Percentiles rank a stretch among this genome's conserved stretches.
Conservation (phyloP, 2,888 invertebrate genomes). For the Paralinhomoeus sp. region DNA sequence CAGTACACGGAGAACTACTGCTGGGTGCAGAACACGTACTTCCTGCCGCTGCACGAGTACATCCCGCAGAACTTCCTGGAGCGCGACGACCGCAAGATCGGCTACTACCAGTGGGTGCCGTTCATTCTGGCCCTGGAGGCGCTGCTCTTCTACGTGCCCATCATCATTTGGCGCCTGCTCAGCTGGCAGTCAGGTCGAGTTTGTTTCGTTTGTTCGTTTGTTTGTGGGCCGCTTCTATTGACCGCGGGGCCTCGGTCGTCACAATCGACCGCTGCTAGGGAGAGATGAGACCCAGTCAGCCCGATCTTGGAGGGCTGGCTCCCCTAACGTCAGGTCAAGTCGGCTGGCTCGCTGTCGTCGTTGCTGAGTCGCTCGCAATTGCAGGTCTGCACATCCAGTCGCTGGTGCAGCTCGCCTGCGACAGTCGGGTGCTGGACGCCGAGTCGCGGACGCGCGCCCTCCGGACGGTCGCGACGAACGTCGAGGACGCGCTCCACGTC, state of each 20-base stretch:
- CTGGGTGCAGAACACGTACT: conserved; percentile 26
- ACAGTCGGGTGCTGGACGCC: conserved; percentile 20
- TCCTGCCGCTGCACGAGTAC: conserved; percentile 23
- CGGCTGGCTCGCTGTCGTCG: no score
- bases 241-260: neutral
- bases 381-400: conserved; percentile 25
- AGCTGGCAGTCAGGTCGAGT: conserved; percentile 24
- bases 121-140: conserved; percentile 23
- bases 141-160: conserved; percentile 24
- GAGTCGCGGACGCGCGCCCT: conserved; percentile 21
- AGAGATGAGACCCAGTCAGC: no score
- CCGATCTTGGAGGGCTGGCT: no score
- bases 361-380: neutral
- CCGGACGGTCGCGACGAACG: conserved; percentile 23
- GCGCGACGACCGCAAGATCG: conserved; percentile 23
- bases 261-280: no score
- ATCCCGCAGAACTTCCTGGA: conserved; percentile 21
- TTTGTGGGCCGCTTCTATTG: no score
- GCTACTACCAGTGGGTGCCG: conserved; percentile 21
- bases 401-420: conserved; percentile 26
- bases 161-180: conserved; percentile 24
- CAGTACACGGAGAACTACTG: conserved; percentile 27
- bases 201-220: neutral
- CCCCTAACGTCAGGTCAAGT: no score
- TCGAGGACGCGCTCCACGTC: conserved; percentile 23